phyloP scores from a whole-genome alignment of 2,797 vertebrate species.

The Nyctibius grandis region DNA sequence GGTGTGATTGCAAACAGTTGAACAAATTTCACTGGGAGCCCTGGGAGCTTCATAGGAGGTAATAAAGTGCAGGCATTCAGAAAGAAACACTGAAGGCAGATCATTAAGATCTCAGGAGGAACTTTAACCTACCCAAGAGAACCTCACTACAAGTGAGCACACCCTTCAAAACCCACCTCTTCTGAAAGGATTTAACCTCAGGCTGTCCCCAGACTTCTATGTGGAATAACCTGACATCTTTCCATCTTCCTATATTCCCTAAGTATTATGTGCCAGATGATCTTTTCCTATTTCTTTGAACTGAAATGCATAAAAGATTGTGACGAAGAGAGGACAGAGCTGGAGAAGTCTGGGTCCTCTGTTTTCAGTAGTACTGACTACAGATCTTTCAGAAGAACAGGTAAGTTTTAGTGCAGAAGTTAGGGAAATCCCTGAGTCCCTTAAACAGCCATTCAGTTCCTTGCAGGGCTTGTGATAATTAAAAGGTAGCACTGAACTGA shows the following conservation, averaged over 20 bases:
- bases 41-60: slow-evolving; percentile 11
- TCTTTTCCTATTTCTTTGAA: not conserved
- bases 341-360: not conserved
- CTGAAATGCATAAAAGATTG: not conserved
- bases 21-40: slow-evolving; percentile 34
- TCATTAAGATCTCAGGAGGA: not conserved
- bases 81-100: not conserved
- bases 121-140: not conserved
- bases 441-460: not conserved
- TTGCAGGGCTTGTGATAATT: not conserved
- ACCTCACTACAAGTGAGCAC: not conserved
- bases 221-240: not conserved
- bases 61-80: slow-evolving; percentile 1
- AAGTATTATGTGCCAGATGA: not conserved
- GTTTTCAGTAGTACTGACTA: not conserved
- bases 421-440: not conserved
- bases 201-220: not conserved
- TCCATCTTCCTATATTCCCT: not conserved
- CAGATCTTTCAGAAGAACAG: not conserved
- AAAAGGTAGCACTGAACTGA: not conserved
- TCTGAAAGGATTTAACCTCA: not conserved
- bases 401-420: not conserved
- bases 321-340: not conserved
- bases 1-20: slow-evolving; percentile 37
- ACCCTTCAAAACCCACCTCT: not conserved